phyloP scores from a whole-genome alignment of 2,888 invertebrate species.

The Macroteleia sp. region DNA sequence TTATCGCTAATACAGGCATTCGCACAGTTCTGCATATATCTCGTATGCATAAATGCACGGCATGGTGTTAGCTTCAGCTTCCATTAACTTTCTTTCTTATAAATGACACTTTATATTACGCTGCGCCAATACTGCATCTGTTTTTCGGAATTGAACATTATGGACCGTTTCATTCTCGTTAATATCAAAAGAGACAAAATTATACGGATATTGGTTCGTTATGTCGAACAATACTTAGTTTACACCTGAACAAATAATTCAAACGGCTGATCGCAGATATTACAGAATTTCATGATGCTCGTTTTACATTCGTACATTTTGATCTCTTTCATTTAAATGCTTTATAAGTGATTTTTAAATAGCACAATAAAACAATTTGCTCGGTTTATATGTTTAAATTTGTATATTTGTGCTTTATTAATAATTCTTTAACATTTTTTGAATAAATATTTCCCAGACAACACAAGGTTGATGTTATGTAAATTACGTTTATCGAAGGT shows the following conservation, averaged over 20 bases:
- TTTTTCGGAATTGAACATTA: constrained; percentile 11
- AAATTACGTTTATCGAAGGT: too few species aligned
- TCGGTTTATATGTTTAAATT: too few species aligned
- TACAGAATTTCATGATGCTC: too few species aligned
- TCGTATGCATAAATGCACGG: constrained; percentile 43
- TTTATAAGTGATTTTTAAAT: too few species aligned
- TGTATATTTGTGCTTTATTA: too few species aligned
- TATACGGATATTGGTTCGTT: constrained; percentile 2
- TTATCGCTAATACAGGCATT: constrained; percentile 57
- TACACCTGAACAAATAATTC: background rate
- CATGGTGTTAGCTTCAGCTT: constrained; percentile 27
- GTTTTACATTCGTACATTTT: too few species aligned
- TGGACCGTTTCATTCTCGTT: constrained; percentile 1
- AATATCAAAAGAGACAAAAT: background rate
- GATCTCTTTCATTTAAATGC: too few species aligned
- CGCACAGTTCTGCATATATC: constrained; percentile 32
- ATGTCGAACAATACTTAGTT: background rate
- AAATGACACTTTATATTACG: constrained; percentile 28
- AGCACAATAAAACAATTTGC: too few species aligned
- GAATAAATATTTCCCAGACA: too few species aligned
- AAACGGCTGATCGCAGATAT: too few species aligned
- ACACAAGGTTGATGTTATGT: too few species aligned
- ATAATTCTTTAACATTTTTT: too few species aligned
- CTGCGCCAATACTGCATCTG: background rate
- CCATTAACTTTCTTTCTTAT: constrained; percentile 43